Percentiles rank a stretch among this genome's conserved stretches.
Conservation (phyloP, 2,888 invertebrate species). For the Andrena bucephala region DNA sequence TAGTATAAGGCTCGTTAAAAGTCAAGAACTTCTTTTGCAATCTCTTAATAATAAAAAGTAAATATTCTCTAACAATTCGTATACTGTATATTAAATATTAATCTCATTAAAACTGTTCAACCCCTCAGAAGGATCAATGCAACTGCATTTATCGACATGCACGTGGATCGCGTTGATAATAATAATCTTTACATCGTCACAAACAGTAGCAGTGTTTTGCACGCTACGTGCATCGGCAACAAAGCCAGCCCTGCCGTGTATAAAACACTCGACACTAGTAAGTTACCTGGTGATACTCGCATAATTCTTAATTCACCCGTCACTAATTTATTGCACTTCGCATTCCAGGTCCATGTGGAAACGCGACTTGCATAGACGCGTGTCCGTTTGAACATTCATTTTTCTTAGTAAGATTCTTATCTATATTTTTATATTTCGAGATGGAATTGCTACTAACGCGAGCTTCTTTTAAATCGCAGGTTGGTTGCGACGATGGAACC, state of each 20-base stretch:
- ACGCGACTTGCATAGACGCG: slow-evolving; percentile 85
- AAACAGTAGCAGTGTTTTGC: slow-evolving; percentile 85
- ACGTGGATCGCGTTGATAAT: slow-evolving; percentile 83
- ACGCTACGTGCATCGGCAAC: slow-evolving; percentile 81
- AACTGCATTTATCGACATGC: slow-evolving; percentile 83
- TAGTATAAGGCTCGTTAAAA: slow-evolving; percentile 84
- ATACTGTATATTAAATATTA: not conserved
- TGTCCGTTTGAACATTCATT: slow-evolving; percentile 86
- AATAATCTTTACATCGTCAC: slow-evolving; percentile 85
- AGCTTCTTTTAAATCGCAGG: slow-evolving; percentile 71
- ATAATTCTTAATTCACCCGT: slow-evolving; percentile 5
- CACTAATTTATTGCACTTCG: slow-evolving; percentile 24
- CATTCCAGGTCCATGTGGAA: slow-evolving; percentile 78
- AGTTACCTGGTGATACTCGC: slow-evolving; percentile 19
- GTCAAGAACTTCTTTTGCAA: slow-evolving; percentile 79
- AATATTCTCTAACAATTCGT: slow-evolving; percentile 42
- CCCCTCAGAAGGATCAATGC: slow-evolving; percentile 33
- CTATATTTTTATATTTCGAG: not conserved
- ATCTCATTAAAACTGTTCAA: slow-evolving; percentile 18
- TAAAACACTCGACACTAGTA: slow-evolving; percentile 76
- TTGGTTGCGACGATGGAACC: slow-evolving; percentile 86
- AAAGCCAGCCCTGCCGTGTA: slow-evolving; percentile 77
- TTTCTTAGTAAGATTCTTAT: slow-evolving; percentile 82
- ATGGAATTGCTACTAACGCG: not conserved
- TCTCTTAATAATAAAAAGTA: slow-evolving; percentile 51